Evolutionary conservation across 2,888 invertebrate genomes (phyloP).

Genomic region (Andrena bucephala): DNA sequence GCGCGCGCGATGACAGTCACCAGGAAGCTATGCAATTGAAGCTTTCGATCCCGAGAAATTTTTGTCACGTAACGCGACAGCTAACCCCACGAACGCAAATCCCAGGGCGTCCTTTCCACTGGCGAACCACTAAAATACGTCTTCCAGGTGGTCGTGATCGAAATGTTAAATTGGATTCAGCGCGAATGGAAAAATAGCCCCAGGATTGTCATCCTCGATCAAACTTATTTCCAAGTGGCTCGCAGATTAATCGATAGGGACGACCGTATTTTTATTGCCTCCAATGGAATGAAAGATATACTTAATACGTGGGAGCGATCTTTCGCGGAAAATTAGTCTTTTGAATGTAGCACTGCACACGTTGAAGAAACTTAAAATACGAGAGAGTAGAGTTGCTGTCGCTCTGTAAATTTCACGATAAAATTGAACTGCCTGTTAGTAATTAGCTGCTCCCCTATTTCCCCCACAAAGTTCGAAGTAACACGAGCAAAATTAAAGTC

Average conservation of each 20-base stretch:
- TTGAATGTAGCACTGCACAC: background rate
- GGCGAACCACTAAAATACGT: slow-evolving; percentile 24
- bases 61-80: slow-evolving; percentile 33
- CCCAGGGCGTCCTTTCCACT: background rate
- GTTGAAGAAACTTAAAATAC: background rate
- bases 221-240: slow-evolving; percentile 6
- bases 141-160: slow-evolving; percentile 45
- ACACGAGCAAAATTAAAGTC: too few relatives aligned
- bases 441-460: too few relatives aligned
- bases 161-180: slow-evolving; percentile 29
- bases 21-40: slow-evolving; percentile 38
- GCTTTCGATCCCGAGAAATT: slow-evolving; percentile 59
- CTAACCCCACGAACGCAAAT: background rate
- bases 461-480: too few relatives aligned
- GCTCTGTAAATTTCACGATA: background rate
- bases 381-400: background rate
- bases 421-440: too few relatives aligned
- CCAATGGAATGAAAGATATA: slow-evolving; percentile 18
- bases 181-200: background rate
- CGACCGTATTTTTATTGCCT: slow-evolving; percentile 22
- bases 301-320: background rate
- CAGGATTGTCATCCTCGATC: slow-evolving; percentile 12
- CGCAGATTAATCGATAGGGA: slow-evolving; percentile 24
- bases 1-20: slow-evolving; percentile 30
- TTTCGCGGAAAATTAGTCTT: background rate